Percentiles rank a stretch among this genome's conserved stretches.
These are phyloP conservation scores for Cerceris ruficornis DNA, from an alignment of 2,888 invertebrate species.

Conservation along the genomic window DNA sequence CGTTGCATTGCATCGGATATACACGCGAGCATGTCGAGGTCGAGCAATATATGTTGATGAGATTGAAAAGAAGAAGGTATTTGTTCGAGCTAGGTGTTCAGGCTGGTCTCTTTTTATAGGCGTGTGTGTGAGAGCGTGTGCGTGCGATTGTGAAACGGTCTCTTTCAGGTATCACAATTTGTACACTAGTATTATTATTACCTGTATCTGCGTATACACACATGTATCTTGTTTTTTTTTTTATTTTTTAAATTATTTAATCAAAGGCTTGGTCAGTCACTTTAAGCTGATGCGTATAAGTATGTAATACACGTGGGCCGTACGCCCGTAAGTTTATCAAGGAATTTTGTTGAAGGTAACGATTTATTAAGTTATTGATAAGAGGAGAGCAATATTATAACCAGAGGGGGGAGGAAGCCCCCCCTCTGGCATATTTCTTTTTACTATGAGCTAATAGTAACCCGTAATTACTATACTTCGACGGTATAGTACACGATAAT, in stretches of 20 bases:
- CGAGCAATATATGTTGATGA: not conserved
- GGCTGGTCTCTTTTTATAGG: constrained; percentile 22
- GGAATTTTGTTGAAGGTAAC: constrained; percentile 15
- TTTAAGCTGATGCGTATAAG: constrained; percentile 32
- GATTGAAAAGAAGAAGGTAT: not conserved
- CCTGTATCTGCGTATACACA: constrained; percentile 46
- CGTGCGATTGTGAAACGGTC: constrained; percentile 52
- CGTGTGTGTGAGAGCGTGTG: not conserved
- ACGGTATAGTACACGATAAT: too few species aligned
- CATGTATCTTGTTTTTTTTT: constrained; percentile 56
- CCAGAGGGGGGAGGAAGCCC: not conserved
- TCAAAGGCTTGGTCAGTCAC: constrained; percentile 49
- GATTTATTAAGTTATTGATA: constrained; percentile 38
- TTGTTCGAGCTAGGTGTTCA: not conserved
- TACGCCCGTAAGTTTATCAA: constrained; percentile 20
- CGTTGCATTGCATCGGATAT: not conserved
- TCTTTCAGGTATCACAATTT: constrained; percentile 57
- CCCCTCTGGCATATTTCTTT: too few species aligned
- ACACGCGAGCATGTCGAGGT: not conserved
- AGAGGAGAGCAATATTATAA: constrained; percentile 11
- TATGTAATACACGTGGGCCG: constrained; percentile 24
- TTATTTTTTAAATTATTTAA: constrained; percentile 71
- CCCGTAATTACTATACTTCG: too few species aligned
- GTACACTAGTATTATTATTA: constrained; percentile 70
- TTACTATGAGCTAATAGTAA: too few species aligned